These are phyloP conservation scores for Lemur catta DNA, from an alignment of 2,797 vertebrate genomes.

Conservation along the genomic window DNA sequence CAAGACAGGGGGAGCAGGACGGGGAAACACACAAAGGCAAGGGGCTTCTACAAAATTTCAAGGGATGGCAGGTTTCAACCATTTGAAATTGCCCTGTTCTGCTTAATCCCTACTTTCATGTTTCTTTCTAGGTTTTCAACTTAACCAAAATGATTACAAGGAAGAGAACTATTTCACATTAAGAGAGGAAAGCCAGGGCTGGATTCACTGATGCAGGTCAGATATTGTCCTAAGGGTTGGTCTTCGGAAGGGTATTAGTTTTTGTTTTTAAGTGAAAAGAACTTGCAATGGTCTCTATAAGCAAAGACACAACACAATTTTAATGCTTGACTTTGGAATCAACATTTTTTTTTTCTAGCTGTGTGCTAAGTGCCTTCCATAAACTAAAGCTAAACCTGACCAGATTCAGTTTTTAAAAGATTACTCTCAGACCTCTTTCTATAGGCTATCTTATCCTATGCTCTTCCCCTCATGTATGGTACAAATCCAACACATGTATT, in stretches of 20 bases:
- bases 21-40: background rate
- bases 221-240: background rate
- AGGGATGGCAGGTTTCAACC: background rate
- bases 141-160: constrained; percentile 36
- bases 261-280: constrained; percentile 35
- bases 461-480: background rate
- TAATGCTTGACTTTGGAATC: constrained; percentile 4
- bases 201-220: background rate
- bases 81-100: background rate
- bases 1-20: background rate
- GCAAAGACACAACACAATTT: constrained; percentile 5
- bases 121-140: constrained; percentile 15
- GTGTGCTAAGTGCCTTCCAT: constrained; percentile 16
- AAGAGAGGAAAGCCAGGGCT: background rate
- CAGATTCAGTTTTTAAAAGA: constrained; percentile 19
- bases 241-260: background rate
- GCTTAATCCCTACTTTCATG: background rate
- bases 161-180: background rate
- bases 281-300: background rate
- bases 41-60: background rate
- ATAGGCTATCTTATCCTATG: background rate
- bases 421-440: background rate
- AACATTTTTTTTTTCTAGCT: background rate
- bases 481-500: background rate
- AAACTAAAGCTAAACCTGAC: constrained; percentile 39